phyloP scores from a whole-genome alignment of 2,888 invertebrate species.

The Odontomyia ornata region DNA sequence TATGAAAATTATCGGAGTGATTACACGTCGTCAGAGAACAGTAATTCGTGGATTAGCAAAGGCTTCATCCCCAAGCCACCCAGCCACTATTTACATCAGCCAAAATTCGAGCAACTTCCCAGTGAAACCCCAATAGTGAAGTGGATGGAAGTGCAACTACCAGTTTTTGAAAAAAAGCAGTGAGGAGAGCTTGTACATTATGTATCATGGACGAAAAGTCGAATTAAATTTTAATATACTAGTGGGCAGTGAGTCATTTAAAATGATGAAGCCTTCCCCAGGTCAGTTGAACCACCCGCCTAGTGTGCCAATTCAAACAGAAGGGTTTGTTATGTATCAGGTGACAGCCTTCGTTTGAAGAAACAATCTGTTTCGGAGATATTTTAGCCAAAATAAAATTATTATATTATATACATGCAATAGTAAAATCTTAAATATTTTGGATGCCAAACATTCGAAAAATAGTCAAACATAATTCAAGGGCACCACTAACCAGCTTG shows the following conservation, averaged over 20 bases:
- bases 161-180: conserved; percentile 21
- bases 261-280: conserved; percentile 62
- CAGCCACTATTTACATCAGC: conserved; percentile 11
- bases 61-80: conserved; percentile 13
- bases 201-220: conserved; percentile 58
- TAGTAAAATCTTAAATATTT: conserved; percentile 52
- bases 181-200: conserved; percentile 25
- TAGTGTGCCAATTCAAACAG: conserved; percentile 57
- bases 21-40: neutral
- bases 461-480: no score
- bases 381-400: conserved; percentile 47
- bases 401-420: conserved; percentile 61
- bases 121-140: neutral
- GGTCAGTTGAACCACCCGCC: conserved; percentile 62
- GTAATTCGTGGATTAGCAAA: neutral
- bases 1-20: neutral
- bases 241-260: conserved; percentile 58
- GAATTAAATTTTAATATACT: conserved; percentile 60
- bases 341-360: neutral
- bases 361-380: neutral
- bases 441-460: no score
- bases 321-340: conserved; percentile 52
- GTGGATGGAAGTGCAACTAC: neutral
- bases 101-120: neutral
- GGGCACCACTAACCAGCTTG: no score